Evolutionary conservation across 2,113 vertebrate species (phyloP).

Genomic region (Lipotes vexillifer): DNA sequence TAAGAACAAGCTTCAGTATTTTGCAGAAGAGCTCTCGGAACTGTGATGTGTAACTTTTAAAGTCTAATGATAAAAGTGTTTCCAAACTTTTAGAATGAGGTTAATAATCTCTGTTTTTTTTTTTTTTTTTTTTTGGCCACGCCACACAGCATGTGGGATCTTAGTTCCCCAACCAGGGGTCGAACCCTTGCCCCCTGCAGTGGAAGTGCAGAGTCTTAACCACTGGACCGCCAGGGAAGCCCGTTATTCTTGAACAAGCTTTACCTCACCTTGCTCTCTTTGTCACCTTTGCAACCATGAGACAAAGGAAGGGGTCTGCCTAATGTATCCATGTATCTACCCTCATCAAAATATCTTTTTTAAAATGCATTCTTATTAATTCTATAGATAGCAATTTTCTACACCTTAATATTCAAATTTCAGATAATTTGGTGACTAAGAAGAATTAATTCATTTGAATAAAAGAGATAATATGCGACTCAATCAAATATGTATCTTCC

Average conservation of each 20-base stretch:
- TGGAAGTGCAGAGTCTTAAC: too few species aligned
- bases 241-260: conserved; percentile 85
- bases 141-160: too few species aligned
- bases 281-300: conserved; percentile 80
- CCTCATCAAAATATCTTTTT: conserved; percentile 57
- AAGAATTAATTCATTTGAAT: conserved; percentile 38
- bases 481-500: background rate
- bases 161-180: too few species aligned
- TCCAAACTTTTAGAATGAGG: conserved; percentile 82
- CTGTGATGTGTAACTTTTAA: conserved; percentile 69
- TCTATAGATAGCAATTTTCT: conserved; percentile 60
- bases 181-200: too few species aligned
- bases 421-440: background rate
- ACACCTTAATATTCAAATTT: background rate
- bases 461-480: conserved; percentile 37
- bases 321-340: conserved; percentile 74
- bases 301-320: conserved; percentile 73
- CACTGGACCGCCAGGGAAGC: background rate
- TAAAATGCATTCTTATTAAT: conserved; percentile 4
- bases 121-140: too few species aligned
- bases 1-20: conserved; percentile 29
- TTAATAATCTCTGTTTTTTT: conserved; percentile 84
- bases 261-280: conserved; percentile 84
- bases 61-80: conserved; percentile 82
- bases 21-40: conserved; percentile 48